Percentiles rank a stretch among this genome's conserved stretches.
These are phyloP conservation scores for Matsumyia berberina DNA, from an alignment of 2,888 invertebrate genomes.

Conservation along the genomic window DNA sequence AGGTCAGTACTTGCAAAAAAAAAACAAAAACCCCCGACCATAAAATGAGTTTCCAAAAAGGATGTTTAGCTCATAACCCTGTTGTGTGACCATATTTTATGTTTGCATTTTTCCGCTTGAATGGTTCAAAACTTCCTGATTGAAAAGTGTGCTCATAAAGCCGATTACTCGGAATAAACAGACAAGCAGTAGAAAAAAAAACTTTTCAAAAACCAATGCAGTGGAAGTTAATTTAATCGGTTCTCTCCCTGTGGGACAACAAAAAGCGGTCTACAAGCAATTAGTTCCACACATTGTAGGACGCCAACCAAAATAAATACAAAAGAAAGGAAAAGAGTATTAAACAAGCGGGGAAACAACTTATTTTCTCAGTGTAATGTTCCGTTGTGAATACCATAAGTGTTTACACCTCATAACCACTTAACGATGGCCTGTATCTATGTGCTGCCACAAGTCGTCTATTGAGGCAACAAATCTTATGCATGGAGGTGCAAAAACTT, in stretches of 20 bases:
- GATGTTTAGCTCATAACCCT: constrained; percentile 35
- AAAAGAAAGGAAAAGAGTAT: neutral
- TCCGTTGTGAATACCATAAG: constrained; percentile 61
- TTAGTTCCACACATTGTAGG: constrained; percentile 53
- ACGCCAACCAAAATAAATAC: constrained; percentile 14
- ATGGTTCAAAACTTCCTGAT: constrained; percentile 54
- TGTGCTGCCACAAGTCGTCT: constrained; percentile 24
- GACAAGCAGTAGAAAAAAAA: constrained; percentile 4
- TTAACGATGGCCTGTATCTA: constrained; percentile 39
- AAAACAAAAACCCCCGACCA: too few relatives aligned
- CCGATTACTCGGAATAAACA: constrained; percentile 34
- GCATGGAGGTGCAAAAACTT: constrained; percentile 54
- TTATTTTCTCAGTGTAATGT: constrained; percentile 64
- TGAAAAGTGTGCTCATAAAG: constrained; percentile 47
- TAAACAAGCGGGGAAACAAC: constrained; percentile 15
- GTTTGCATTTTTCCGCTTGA: constrained; percentile 42
- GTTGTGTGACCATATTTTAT: constrained; percentile 11
- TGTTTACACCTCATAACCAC: constrained; percentile 61
- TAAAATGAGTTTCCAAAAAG: constrained; percentile 25
- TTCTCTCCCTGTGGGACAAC: constrained; percentile 15
- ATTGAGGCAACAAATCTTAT: constrained; percentile 47
- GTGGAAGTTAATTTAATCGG: constrained; percentile 56
- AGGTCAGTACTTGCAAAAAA: constrained; percentile 10
- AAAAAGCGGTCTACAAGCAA: constrained; percentile 36
- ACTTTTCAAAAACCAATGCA: constrained; percentile 39